Evolutionary conservation across 2,888 invertebrate genomes (phyloP), one percentile per base, ranked within the genome.

Genomic region (Pristionchus fissidentatus): DNA sequence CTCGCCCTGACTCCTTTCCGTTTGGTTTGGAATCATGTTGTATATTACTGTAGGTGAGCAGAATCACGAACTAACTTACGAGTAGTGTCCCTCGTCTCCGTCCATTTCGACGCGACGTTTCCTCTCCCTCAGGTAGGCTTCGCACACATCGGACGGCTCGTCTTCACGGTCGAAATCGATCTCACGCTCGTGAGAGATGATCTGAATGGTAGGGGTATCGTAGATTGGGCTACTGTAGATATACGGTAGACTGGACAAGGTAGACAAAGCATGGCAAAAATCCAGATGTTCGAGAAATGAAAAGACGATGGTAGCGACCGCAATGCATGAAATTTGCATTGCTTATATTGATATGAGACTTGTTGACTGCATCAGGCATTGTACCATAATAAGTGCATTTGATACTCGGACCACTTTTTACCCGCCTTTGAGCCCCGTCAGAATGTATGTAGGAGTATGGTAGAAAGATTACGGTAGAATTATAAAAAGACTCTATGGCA

Each of bases 141-240:
- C 77, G 32, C 77, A 77, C 7, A 77, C 35, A 10, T 77, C 77
- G 5, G 46, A 35, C 32, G 49, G 46, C 8, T 77, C 77, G 35
- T 77, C 49, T 19, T 77, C 77, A 32, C 46, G 46, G 8, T 46
- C 46, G 8, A 77, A 41, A n/a, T 77, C 77, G 77, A 77, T 77
- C 32, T 77, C 77, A 19, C 49, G 49, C 32, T 77, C 77, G 32
- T 77, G 77, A 32, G 77, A 46, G 49, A 32, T 8, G 22, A 77
- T 52, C 77, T 77, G 77, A 22, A 49, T n/a, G n/a, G n/a, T n/a
- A 66, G 29, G 57, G 3, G 26, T 57, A 57, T 29, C 3, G 57
- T 29, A 57, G n/a, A 29, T 26, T 29, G 5, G 3, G 62, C 15
- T 66, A 66, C 38, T 32, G 62, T 66, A 38, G 38, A n/a, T 22